These are phyloP conservation scores for Elmis aenea DNA, from an alignment of 2,888 invertebrate species.

Conservation along the genomic window DNA sequence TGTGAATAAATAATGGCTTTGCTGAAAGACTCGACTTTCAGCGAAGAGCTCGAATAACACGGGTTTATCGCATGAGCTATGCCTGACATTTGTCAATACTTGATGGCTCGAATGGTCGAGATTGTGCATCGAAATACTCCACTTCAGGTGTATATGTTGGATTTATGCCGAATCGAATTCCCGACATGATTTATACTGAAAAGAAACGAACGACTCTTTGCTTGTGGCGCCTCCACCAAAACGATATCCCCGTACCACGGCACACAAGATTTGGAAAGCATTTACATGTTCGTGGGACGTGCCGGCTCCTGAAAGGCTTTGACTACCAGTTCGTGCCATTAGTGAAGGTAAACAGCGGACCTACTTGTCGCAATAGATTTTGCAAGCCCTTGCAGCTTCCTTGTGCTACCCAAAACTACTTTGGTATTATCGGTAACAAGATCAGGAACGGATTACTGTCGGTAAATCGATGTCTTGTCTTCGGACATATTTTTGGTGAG, in stretches of 20 bases:
- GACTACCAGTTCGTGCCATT: conserved; percentile 15
- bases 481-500: too few relatives aligned
- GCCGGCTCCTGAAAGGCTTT: conserved; percentile 15
- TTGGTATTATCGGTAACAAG: too few relatives aligned
- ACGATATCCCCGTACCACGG: conserved; percentile 6
- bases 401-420: too few relatives aligned
- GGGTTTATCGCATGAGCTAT: too few relatives aligned
- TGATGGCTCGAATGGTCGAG: conserved; percentile 9
- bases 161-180: conserved; percentile 9
- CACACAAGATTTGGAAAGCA: conserved; percentile 16
- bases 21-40: too few relatives aligned
- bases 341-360: conserved; percentile 15
- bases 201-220: too few relatives aligned
- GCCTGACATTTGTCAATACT: conserved; percentile 11
- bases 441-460: too few relatives aligned
- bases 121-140: conserved; percentile 10
- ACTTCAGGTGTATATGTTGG: conserved; percentile 10
- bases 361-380: too few relatives aligned
- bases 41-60: too few relatives aligned
- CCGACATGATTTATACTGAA: conserved; percentile 11
- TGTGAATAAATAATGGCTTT: too few relatives aligned
- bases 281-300: conserved; percentile 13
- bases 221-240: conserved; percentile 5
- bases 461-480: too few relatives aligned
- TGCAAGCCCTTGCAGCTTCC: conserved; percentile 2